Evolutionary conservation across 2,888 invertebrate species (phyloP).

Genomic region (Acanthopleura granulata): DNA sequence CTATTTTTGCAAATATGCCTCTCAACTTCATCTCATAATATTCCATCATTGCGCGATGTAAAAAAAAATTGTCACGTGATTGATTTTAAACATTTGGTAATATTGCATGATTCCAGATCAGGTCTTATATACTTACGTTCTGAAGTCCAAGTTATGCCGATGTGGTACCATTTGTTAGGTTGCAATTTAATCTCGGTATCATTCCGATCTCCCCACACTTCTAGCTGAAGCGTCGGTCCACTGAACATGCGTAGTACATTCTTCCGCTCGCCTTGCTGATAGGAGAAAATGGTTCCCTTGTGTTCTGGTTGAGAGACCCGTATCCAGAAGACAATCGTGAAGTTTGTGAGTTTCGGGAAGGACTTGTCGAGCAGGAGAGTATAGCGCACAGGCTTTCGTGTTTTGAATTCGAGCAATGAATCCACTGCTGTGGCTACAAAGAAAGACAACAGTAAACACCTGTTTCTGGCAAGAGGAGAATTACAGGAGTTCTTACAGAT

Average conservation of each 20-base stretch:
- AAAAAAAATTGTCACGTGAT: too few species aligned
- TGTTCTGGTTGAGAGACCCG: slow-evolving; percentile 42
- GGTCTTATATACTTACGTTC: slow-evolving; percentile 45
- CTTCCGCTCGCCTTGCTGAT: slow-evolving; percentile 43
- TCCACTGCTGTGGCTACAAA: slow-evolving; percentile 61
- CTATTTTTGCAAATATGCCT: too few species aligned
- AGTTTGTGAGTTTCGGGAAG: slow-evolving; percentile 58
- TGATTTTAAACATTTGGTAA: too few species aligned
- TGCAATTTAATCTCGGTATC: slow-evolving; percentile 45
- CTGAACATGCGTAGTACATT: slow-evolving; percentile 53
- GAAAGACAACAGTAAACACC: not conserved
- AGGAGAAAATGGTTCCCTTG: slow-evolving; percentile 58
- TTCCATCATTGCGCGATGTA: too few species aligned
- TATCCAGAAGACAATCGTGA: slow-evolving; percentile 66
- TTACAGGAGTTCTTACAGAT: too few species aligned
- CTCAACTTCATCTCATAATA: too few species aligned
- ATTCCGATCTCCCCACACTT: slow-evolving; percentile 43
- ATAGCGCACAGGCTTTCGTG: slow-evolving; percentile 49
- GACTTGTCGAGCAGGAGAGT: slow-evolving; percentile 60
- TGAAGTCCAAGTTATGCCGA: slow-evolving; percentile 62
- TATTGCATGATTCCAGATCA: too few species aligned
- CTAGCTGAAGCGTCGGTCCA: slow-evolving; percentile 51
- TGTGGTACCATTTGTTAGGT: slow-evolving; percentile 56
- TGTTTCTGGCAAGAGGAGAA: too few species aligned
- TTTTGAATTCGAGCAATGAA: slow-evolving; percentile 59